Evolutionary conservation across 2,797 vertebrate species (phyloP), one percentile per base, ranked within the genome.

Genomic region (Synaphobranchus kaupii): DNA sequence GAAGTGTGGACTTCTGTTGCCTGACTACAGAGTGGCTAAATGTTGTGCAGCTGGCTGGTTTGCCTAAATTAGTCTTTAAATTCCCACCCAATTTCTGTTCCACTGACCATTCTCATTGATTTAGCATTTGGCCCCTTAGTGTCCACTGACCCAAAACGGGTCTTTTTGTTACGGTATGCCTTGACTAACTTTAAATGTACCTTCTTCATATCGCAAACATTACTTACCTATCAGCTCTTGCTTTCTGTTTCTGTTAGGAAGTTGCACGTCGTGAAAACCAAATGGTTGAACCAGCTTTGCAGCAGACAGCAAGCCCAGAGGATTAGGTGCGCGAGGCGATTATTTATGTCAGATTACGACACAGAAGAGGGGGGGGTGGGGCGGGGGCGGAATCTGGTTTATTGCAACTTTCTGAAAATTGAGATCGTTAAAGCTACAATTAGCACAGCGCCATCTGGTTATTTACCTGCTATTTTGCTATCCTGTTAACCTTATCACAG

Each of bases 291-390:
- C 22, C 22, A n/a, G 44, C 47, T 47, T 31, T 83, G 28, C 8
- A 52, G 50, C 81, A 9, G 52, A 34, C 47, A 7, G 80, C 80
- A 50, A 1, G 12, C 28, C 28, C 10, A 34, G 81, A 56, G 52
- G 81, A 83, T 83, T 83, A 83, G 81, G 50, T 31, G 28, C 28
- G 28, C 17, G 48, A 56, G 81, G 81, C 0, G 81, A 54, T 83
- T 83, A 83, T 83, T 83, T 34, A 31, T 15, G 52, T 3, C 54
- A 9, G 81, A 83, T 56, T 83, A 56, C 50, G 8, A 56, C 48
- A 34, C 28, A 13, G 1, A 39, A 39, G 39, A 39, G 48, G n/a
- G 81, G 47, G 80, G 58, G 3, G 1, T 1, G 58, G 58, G 13
- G 58, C 58, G 52, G 50, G 31, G 81, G 81, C 7, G 81, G 44